Percentiles rank a stretch among this genome's conserved stretches.
Conservation (phyloP, 2,888 invertebrate species). For the Drosophila aldrichi region DNA sequence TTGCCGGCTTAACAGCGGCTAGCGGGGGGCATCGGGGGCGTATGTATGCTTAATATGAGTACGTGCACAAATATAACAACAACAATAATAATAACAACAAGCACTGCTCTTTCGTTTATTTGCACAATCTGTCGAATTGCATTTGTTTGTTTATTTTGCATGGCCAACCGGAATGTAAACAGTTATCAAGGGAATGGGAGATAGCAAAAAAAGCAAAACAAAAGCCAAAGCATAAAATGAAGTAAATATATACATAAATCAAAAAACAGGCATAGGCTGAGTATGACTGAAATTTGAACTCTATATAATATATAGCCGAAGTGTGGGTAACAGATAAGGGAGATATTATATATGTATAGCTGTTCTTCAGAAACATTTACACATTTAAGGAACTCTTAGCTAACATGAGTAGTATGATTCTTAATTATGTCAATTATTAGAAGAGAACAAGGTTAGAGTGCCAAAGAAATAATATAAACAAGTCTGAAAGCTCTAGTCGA, state of each 20-base stretch:
- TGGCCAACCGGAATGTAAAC: conserved; percentile 40
- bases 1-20: conserved; percentile 29
- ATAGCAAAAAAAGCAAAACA: background rate
- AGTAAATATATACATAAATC: background rate
- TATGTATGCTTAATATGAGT: conserved; percentile 15
- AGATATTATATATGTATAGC: background rate
- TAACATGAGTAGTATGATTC: too few relatives aligned
- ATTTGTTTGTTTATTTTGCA: conserved; percentile 32
- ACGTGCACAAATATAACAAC: conserved; percentile 4
- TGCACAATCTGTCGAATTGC: conserved; percentile 46
- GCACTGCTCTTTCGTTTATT: conserved; percentile 43
- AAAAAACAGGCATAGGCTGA: too few relatives aligned
- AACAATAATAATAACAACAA: conserved; percentile 6
- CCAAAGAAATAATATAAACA: too few relatives aligned
- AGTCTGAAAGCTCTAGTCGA: too few relatives aligned
- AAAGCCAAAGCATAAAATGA: background rate
- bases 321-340: background rate
- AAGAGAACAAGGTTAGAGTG: too few relatives aligned
- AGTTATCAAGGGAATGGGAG: conserved; percentile 25
- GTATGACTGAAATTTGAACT: background rate
- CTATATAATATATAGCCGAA: background rate
- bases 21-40: background rate
- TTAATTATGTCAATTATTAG: too few relatives aligned
- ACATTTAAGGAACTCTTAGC: background rate
- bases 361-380: background rate